These are phyloP conservation scores for Hippasteria phrygiana DNA, from an alignment of 53 echinoderm and acorn worm genomes.

Conservation along the genomic window DNA sequence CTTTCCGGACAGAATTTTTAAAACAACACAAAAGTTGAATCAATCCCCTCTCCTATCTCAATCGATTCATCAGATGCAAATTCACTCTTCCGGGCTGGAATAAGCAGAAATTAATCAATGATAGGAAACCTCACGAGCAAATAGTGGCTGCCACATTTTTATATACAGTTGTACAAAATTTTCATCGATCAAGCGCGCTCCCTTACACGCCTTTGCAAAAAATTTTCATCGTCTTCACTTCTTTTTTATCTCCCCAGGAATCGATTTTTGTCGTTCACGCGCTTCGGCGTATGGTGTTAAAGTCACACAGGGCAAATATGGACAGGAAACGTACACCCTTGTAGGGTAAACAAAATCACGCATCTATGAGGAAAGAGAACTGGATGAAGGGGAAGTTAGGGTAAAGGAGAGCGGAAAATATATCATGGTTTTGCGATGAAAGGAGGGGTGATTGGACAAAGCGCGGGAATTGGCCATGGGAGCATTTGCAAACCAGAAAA, in stretches of 20 bases:
- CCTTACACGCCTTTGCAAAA: slow-evolving; percentile 1
- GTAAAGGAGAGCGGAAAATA: not conserved
- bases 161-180: not conserved
- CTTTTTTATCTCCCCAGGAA: not conserved
- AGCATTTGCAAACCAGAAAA: too few relatives aligned
- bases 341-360: slow-evolving; percentile 15
- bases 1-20: not conserved
- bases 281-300: slow-evolving; percentile 8
- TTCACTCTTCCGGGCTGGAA: not conserved
- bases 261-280: slow-evolving; percentile 6
- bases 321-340: not conserved
- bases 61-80: not conserved
- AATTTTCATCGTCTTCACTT: not conserved
- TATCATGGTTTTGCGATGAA: too few relatives aligned
- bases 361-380: not conserved
- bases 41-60: not conserved
- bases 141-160: not conserved
- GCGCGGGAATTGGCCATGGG: too few relatives aligned
- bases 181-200: not conserved
- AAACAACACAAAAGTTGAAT: not conserved
- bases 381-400: not conserved
- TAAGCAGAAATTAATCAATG: not conserved
- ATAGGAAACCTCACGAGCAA: not conserved
- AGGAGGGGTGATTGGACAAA: too few relatives aligned
- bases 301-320: slow-evolving; percentile 2